Evolutionary conservation across 2,113 vertebrate genomes (phyloP).

Genomic region (Neopipo cinnamomea): DNA sequence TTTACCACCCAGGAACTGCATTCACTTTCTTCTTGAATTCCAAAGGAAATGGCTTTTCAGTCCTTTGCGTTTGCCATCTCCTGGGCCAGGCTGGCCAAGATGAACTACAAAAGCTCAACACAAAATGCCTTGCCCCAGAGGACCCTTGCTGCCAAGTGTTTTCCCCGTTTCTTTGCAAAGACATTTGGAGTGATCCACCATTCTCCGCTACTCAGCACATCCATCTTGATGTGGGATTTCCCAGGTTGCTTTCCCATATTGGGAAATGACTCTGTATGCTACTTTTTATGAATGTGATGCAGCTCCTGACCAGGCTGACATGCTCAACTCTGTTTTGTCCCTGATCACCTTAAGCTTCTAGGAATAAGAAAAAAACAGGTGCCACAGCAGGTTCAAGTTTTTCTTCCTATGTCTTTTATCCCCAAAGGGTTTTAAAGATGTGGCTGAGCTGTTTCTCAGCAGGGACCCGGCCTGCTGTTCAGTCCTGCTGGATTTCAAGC

Average conservation of each 20-base stretch:
- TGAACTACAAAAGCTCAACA: background rate
- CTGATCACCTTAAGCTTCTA: background rate
- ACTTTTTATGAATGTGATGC: background rate
- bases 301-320: background rate
- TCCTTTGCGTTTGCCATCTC: background rate
- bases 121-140: background rate
- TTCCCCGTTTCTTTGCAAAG: background rate
- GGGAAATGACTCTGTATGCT: background rate
- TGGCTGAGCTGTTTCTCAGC: background rate
- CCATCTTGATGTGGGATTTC: background rate
- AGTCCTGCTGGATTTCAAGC: background rate
- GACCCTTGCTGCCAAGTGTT: background rate
- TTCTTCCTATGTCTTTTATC: background rate
- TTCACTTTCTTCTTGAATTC: slow-evolving; percentile 41
- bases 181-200: background rate
- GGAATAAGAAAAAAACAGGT: background rate
- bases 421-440: slow-evolving; percentile 1
- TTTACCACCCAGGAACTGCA: slow-evolving; percentile 33
- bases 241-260: background rate
- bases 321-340: background rate
- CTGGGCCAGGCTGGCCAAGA: background rate
- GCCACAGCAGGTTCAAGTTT: background rate
- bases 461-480: background rate
- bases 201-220: background rate
- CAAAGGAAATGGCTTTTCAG: slow-evolving; percentile 1